phyloP scores from a whole-genome alignment of 2,113 vertebrate species.

The Erythrocebus patas region DNA sequence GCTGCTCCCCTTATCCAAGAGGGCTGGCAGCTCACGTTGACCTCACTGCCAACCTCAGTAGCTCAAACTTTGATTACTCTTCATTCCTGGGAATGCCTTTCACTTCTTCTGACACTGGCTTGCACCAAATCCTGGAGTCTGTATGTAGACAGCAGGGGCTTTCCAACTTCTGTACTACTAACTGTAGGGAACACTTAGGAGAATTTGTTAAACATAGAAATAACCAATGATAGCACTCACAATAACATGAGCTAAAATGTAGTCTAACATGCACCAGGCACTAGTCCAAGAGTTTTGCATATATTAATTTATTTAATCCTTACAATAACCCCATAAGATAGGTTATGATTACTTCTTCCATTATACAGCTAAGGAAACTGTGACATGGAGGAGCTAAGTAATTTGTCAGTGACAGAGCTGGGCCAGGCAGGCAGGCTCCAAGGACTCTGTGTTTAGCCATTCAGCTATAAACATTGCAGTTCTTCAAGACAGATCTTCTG shows the following conservation, averaged over 20 bases:
- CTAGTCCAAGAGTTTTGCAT: background rate
- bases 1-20: background rate
- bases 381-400: background rate
- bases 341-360: background rate
- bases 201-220: conserved; percentile 18
- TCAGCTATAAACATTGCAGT: background rate
- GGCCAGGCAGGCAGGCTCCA: background rate
- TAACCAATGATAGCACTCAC: background rate
- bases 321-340: background rate
- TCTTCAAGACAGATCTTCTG: background rate
- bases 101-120: background rate
- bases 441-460: background rate
- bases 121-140: background rate
- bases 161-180: background rate
- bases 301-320: background rate
- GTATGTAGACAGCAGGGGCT: background rate
- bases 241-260: background rate
- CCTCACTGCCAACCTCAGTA: background rate
- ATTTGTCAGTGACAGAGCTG: background rate
- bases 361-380: background rate
- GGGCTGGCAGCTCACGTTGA: background rate
- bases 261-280: background rate
- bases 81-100: background rate
- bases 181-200: background rate
- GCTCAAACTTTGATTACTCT: background rate